Percentiles rank a stretch among this genome's conserved stretches.
phyloP scores from a whole-genome alignment of 2,888 invertebrate species.

The Cecidostiba fungosa region DNA sequence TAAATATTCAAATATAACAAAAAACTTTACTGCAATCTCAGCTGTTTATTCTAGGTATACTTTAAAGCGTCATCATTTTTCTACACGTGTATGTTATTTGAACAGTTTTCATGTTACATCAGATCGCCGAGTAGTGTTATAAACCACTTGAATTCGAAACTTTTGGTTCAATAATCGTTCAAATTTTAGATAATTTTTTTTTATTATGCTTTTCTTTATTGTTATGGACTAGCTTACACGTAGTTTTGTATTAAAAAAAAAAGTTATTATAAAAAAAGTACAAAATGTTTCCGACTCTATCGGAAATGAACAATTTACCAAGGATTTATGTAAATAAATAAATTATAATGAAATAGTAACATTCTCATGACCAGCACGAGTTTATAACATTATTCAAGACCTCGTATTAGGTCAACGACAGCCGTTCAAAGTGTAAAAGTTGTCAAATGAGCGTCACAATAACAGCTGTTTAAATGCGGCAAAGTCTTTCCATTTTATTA shows the following conservation, averaged over 20 bases:
- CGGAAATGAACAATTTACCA: not conserved
- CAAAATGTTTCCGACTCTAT: not conserved
- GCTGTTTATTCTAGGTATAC: not conserved
- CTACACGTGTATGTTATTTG: not conserved
- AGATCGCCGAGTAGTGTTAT: not conserved
- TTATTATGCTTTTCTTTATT: not conserved
- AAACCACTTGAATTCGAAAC: too few relatives aligned
- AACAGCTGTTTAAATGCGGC: slow-evolving; percentile 9
- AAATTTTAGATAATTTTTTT: not conserved
- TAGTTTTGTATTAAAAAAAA: not conserved
- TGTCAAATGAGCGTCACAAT: not conserved
- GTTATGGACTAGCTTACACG: not conserved
- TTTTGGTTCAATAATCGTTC: too few relatives aligned
- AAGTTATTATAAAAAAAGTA: not conserved
- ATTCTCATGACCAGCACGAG: not conserved
- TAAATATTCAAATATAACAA: too few relatives aligned
- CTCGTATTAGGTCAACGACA: not conserved
- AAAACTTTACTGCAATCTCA: not conserved
- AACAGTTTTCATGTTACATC: not conserved
- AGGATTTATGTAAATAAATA: not conserved
- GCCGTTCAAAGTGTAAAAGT: not conserved
- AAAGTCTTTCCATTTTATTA: not conserved
- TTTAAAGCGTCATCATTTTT: not conserved
- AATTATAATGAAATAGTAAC: not conserved
- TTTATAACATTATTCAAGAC: not conserved